A percentile compares a stretch with the other conserved stretches of the same genome.
Evolutionary conservation across 2,888 invertebrate genomes (phyloP).

Genomic region (Brenthis ino): DNA sequence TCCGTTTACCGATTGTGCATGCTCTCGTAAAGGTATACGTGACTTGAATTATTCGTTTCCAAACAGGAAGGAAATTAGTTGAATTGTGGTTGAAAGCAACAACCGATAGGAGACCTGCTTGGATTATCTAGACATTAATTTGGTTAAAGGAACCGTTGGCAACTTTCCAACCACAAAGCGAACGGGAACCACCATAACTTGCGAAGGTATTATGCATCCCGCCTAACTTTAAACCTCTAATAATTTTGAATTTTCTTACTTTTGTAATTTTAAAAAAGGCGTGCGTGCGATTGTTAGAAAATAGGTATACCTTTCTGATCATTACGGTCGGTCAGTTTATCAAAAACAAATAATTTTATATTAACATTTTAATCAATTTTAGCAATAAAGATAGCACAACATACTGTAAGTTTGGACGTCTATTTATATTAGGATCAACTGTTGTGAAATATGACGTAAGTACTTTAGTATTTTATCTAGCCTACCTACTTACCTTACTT

Average conservation of each 20-base stretch:
- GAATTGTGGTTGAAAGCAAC: slow-evolving; percentile 28
- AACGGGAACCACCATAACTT: slow-evolving; percentile 26
- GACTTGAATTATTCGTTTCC: slow-evolving; percentile 19
- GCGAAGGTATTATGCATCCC: slow-evolving; percentile 16
- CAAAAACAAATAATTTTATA: no score
- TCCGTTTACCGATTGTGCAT: slow-evolving; percentile 2
- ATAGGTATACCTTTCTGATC: no score
- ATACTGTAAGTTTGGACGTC: no score
- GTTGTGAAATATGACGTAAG: no score
- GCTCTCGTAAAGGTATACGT: not conserved
- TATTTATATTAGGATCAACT: no score
- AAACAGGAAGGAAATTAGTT: slow-evolving; percentile 28
- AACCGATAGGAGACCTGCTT: slow-evolving; percentile 29
- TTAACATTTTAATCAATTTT: no score
- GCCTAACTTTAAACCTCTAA: slow-evolving; percentile 13
- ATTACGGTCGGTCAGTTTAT: no score
- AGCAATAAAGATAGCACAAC: no score
- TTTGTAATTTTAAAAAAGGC: no score
- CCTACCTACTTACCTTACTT: no score
- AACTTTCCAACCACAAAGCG: slow-evolving; percentile 36
- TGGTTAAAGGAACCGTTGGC: slow-evolving; percentile 38
- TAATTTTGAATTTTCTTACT: not conserved
- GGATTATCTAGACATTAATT: slow-evolving; percentile 36
- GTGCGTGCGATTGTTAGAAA: no score
- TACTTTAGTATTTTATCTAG: no score